These are phyloP conservation scores for Pyralis farinalis DNA, from an alignment of 2,888 invertebrate species.

Conservation along the genomic window DNA sequence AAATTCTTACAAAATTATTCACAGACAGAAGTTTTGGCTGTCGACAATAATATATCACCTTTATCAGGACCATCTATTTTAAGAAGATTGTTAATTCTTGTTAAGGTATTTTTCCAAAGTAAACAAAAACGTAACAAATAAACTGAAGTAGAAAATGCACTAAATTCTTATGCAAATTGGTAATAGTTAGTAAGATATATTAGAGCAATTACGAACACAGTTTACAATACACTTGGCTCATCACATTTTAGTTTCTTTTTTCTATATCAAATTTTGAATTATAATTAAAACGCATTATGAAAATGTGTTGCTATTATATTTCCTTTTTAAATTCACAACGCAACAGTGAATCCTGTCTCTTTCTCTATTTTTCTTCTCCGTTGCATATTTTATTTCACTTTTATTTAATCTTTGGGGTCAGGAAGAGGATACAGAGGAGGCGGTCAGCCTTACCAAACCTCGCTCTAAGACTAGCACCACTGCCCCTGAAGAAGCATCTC, in stretches of 20 bases:
- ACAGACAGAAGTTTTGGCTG: conserved; percentile 45
- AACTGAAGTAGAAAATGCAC: conserved; percentile 11
- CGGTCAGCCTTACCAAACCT: conserved; percentile 69
- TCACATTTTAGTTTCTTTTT: conserved; percentile 2
- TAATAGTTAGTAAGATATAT: neutral
- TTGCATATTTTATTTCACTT: conserved; percentile 30
- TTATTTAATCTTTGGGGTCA: conserved; percentile 46
- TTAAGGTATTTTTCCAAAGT: conserved; percentile 40
- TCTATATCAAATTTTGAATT: no score
- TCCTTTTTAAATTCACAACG: conserved; percentile 4
- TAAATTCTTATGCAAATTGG: neutral
- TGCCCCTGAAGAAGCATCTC: conserved; percentile 72
- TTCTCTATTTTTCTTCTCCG: conserved; percentile 5
- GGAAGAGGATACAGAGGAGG: conserved; percentile 76
- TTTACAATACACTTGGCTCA: neutral
- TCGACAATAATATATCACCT: conserved; percentile 35
- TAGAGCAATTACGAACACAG: neutral
- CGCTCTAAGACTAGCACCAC: conserved; percentile 74
- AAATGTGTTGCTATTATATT: conserved; percentile 19
- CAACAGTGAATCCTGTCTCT: conserved; percentile 1
- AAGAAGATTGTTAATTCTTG: conserved; percentile 52
- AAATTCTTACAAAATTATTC: conserved; percentile 33
- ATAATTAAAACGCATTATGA: conserved; percentile 21
- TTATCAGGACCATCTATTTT: conserved; percentile 37
- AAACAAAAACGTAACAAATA: conserved; percentile 21